These are phyloP conservation scores for Cremastinae sp. DNA, from an alignment of 2,888 invertebrate species.

Conservation along the genomic window DNA sequence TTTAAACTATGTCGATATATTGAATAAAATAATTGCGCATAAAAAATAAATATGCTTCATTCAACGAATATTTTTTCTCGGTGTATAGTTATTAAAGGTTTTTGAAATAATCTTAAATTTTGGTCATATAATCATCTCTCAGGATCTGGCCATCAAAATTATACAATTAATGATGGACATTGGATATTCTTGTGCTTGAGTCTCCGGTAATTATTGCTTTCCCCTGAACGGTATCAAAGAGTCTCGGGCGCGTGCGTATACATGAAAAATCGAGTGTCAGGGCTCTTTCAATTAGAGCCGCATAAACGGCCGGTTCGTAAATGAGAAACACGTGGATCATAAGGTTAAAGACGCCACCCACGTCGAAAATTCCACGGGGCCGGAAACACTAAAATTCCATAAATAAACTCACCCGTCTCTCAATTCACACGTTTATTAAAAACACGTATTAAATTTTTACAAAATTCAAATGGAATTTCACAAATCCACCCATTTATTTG, in stretches of 20 bases:
- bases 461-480: too few species aligned
- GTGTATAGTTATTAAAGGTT: too few species aligned
- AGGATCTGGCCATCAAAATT: not conserved
- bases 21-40: too few species aligned
- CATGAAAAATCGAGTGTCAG: not conserved
- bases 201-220: constrained; percentile 9
- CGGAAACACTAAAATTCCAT: constrained; percentile 47
- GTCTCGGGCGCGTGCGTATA: not conserved
- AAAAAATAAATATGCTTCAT: too few species aligned
- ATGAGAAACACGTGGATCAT: constrained; percentile 52
- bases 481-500: too few species aligned
- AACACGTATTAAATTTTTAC: too few species aligned
- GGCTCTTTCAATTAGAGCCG: constrained; percentile 39
- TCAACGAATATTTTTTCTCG: too few species aligned
- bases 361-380: constrained; percentile 17
- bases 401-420: constrained; percentile 22
- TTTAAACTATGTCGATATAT: too few species aligned
- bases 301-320: constrained; percentile 19
- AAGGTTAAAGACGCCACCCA: constrained; percentile 28
- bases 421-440: not conserved
- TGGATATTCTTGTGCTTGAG: not conserved
- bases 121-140: not conserved
- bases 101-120: too few species aligned
- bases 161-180: not conserved
- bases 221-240: constrained; percentile 35